Evolutionary conservation across 1,140 invertebrate genomes (phyloP), one percentile per base, ranked within the genome.

Genomic region (Rhyacophila brunnea): DNA sequence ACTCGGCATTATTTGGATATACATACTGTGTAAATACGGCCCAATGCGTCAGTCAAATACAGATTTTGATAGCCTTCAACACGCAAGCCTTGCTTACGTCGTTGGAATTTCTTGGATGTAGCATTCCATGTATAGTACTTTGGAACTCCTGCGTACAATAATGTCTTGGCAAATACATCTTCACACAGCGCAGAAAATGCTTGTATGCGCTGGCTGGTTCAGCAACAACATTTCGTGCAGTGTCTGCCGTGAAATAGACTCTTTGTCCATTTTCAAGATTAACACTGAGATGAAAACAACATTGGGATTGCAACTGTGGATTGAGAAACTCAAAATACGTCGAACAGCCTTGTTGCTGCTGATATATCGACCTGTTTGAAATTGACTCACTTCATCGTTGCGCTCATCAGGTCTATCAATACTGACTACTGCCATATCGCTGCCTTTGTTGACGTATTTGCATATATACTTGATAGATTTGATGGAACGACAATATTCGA

Each of bases 311-410:
- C 68, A 58, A 46, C 75, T 67, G 55, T 74, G 68, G 15, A 74
- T 67, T 11, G 60, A 46, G 60, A 74, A 75, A 45, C 34, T 58
- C 10, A 70, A 67, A 14, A 76, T 68, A 47, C 73, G 60, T 71
- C 74, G 78, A 52, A 74, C 58, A 34, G 77, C 71, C 71, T 81
- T 73, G 60, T 70, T 69, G 28, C 69, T 70, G 48, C 68, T 74
- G 14, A 81, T 67, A 66, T 80, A 80, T 28, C 77, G 20, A 10
- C 71, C 74, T 46, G 69, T 59, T 66, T 78, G 69, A 65, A n/a
- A n/a, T n/a, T n/a, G n/a, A n/a, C n/a, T n/a, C n/a, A n/a, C n/a
- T n/a, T n/a, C n/a, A n/a, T n/a, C n/a, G n/a, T n/a, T n/a, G n/a
- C n/a, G n/a, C n/a, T n/a, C n/a, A n/a, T n/a, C n/a, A n/a, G n/a